These are phyloP conservation scores for Trimorus sp. DNA, from an alignment of 2,888 invertebrate genomes.

Conservation along the genomic window DNA sequence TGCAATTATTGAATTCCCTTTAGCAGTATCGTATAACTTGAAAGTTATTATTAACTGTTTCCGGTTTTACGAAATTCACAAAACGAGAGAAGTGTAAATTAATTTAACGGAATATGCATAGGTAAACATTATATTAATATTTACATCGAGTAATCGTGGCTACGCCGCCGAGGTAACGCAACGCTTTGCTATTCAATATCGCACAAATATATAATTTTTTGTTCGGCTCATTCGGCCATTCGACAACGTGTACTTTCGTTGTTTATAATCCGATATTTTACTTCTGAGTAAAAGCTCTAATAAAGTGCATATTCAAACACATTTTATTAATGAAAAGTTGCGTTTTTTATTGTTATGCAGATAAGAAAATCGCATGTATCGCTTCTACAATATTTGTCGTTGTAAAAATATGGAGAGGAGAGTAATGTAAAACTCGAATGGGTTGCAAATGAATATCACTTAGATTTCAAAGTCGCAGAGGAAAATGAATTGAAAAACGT, in stretches of 20 bases:
- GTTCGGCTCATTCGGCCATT: constrained; percentile 22
- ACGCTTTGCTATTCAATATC: constrained; percentile 24
- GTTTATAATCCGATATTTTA: constrained; percentile 18
- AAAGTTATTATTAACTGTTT: constrained; percentile 43
- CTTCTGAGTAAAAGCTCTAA: constrained; percentile 5
- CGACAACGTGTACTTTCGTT: constrained; percentile 22
- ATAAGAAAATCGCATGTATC: not conserved
- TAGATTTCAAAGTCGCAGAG: too few relatives aligned
- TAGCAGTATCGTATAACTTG: constrained; percentile 28
- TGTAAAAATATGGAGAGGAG: not conserved
- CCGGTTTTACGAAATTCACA: constrained; percentile 17
- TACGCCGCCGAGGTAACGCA: constrained; percentile 6
- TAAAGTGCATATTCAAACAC: constrained; percentile 12
- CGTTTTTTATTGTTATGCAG: not conserved
- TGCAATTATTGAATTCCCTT: constrained; percentile 40
- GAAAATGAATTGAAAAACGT: too few relatives aligned
- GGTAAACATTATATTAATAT: constrained; percentile 32
- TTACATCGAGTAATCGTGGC: constrained; percentile 22
- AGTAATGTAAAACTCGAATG: too few relatives aligned
- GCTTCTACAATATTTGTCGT: not conserved
- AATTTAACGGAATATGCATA: constrained; percentile 24
- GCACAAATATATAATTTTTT: constrained; percentile 31
- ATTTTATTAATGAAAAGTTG: constrained; percentile 4
- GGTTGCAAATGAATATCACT: too few relatives aligned
- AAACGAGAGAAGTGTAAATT: constrained; percentile 30